Conservation (phyloP, 2,888 invertebrate genomes). For the Portevinia maculata region DNA sequence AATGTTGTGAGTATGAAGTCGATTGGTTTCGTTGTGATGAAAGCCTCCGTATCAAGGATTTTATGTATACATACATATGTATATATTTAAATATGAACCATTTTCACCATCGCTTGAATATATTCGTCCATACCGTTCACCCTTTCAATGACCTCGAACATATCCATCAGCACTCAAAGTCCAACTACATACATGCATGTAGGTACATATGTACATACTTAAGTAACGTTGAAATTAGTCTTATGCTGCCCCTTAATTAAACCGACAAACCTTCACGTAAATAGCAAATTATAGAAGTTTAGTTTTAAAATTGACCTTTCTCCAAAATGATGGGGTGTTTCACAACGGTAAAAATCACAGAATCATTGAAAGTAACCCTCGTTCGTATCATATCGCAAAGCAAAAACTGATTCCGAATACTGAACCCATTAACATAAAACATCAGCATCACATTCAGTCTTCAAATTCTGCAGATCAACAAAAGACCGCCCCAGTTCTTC, state of each 20-base stretch:
- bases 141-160: too few species aligned
- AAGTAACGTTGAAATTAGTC: too few species aligned
- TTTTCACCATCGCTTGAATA: not conserved
- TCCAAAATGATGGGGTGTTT: constrained; percentile 60
- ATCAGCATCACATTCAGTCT: constrained; percentile 50
- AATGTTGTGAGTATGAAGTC: too few species aligned
- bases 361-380: constrained; percentile 50
- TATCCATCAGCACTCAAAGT: too few species aligned
- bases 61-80: too few species aligned
- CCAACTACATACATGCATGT: too few species aligned
- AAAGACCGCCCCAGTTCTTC: constrained; percentile 51
- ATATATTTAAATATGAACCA: too few species aligned
- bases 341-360: constrained; percentile 18
- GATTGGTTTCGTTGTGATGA: too few species aligned
- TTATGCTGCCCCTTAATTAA: not conserved
- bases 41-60: too few species aligned
- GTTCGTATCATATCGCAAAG: constrained; percentile 5
- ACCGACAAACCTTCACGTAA: constrained; percentile 4
- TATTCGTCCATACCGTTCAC: too few species aligned
- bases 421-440: constrained; percentile 65
- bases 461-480: constrained; percentile 41
- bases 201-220: too few species aligned
- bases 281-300: constrained; percentile 42
- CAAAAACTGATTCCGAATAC: constrained; percentile 28
- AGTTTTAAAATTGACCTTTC: constrained; percentile 14